These are phyloP conservation scores for Pelobates cultripes DNA, from an alignment of 2,797 vertebrate species.

Conservation along the genomic window DNA sequence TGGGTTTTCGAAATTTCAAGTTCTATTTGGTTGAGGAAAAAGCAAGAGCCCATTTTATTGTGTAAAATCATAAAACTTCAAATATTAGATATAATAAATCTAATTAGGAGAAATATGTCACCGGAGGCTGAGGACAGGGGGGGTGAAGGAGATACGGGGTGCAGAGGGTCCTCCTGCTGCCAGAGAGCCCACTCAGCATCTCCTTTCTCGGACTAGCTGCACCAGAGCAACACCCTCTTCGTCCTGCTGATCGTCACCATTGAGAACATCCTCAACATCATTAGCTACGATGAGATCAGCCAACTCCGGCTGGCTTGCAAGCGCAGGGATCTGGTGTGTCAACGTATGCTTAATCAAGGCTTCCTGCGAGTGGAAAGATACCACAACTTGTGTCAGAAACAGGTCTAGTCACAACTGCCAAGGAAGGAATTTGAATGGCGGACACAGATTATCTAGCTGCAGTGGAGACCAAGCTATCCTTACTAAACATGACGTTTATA, in stretches of 20 bases:
- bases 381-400: slow-evolving; percentile 95
- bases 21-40: no score
- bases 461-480: slow-evolving; percentile 93
- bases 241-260: slow-evolving; percentile 93
- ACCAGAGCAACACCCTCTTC: slow-evolving; percentile 91
- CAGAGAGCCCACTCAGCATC: slow-evolving; percentile 70
- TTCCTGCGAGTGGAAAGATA: slow-evolving; percentile 97
- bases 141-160: slow-evolving; percentile 66
- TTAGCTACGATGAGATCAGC: slow-evolving; percentile 95
- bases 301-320: slow-evolving; percentile 96
- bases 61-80: no score
- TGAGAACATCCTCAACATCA: slow-evolving; percentile 89
- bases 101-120: slow-evolving; percentile 68
- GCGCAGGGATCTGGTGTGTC: slow-evolving; percentile 95
- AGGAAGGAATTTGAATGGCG: slow-evolving; percentile 96
- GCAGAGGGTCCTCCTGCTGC: slow-evolving; percentile 33
- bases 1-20: no score
- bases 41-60: no score
- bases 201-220: slow-evolving; percentile 81
- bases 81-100: no score
- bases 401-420: slow-evolving; percentile 97
- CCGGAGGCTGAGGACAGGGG: slow-evolving; percentile 67
- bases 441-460: slow-evolving; percentile 97
- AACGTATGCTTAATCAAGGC: slow-evolving; percentile 95
- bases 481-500: slow-evolving; percentile 99